These are phyloP conservation scores for Parazoanthus swiftii DNA, from an alignment of 92 coral and sea anemone species.

Conservation along the genomic window DNA sequence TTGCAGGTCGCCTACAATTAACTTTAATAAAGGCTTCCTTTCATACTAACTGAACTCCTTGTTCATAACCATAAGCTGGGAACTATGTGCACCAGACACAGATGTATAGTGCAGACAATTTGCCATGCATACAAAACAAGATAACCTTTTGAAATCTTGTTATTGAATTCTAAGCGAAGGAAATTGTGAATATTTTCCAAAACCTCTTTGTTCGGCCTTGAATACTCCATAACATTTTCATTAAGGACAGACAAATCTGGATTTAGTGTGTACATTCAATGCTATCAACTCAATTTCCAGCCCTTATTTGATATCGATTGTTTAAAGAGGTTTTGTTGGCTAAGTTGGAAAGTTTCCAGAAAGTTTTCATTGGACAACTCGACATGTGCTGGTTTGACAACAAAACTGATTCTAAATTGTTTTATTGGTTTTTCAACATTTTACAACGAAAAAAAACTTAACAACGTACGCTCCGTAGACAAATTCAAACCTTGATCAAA, in stretches of 20 bases:
- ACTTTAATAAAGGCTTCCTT: background rate
- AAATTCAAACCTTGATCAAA: background rate
- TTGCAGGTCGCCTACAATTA: background rate
- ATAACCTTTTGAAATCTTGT: background rate
- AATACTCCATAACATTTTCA: background rate
- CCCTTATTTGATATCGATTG: background rate
- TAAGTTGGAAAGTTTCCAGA: constrained; percentile 31
- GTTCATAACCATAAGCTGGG: background rate
- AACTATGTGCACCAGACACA: background rate
- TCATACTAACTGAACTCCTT: background rate
- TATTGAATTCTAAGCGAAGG: background rate
- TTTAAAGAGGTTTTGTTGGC: constrained; percentile 9
- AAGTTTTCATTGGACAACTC: background rate
- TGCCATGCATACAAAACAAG: background rate
- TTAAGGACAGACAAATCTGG: constrained; percentile 4
- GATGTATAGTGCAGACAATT: background rate
- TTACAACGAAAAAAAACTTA: background rate
- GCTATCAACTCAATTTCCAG: background rate
- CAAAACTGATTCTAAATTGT: background rate
- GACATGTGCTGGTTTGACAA: background rate
- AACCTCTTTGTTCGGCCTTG: background rate
- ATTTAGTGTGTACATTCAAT: background rate
- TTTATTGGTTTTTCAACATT: background rate
- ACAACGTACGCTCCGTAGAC: background rate
- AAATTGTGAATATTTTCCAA: background rate